These are phyloP conservation scores for Sparus aurata DNA, from an alignment of 2,797 vertebrate genomes.

Conservation along the genomic window DNA sequence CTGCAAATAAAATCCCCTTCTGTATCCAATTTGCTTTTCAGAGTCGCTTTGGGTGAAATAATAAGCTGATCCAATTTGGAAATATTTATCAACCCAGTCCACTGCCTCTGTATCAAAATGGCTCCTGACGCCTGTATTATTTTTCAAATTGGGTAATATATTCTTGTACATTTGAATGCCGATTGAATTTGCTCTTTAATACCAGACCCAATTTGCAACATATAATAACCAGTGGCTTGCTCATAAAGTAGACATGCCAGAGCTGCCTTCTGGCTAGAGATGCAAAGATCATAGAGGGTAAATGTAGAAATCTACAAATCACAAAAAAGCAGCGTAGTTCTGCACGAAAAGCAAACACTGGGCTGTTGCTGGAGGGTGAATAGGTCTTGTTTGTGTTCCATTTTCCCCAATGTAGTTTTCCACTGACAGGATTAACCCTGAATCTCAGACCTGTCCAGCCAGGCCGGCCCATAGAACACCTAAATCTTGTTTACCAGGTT, in stretches of 20 bases:
- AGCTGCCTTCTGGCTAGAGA: constrained; percentile 52
- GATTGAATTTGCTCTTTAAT: constrained; percentile 78
- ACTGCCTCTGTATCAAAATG: constrained; percentile 76
- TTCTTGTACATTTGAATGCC: constrained; percentile 79
- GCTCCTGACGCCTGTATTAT: constrained; percentile 75
- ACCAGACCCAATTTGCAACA: constrained; percentile 73
- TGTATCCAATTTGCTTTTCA: constrained; percentile 84
- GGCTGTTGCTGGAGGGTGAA: constrained; percentile 32
- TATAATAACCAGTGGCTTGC: constrained; percentile 70
- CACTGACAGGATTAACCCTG: constrained; percentile 60
- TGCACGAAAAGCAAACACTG: constrained; percentile 36
- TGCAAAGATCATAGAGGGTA: constrained; percentile 54
- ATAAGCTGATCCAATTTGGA: constrained; percentile 86
- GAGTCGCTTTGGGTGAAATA: constrained; percentile 83
- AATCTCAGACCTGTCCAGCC: constrained; percentile 59
- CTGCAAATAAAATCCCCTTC: constrained; percentile 80
- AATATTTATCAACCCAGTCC: constrained; percentile 84
- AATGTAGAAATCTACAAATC: constrained; percentile 64
- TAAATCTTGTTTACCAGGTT: constrained; percentile 63
- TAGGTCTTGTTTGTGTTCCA: constrained; percentile 49
- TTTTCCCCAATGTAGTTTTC: constrained; percentile 39
- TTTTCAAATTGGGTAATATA: constrained; percentile 81
- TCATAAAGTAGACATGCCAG: constrained; percentile 59
- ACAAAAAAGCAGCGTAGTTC: constrained; percentile 47
- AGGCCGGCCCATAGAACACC: constrained; percentile 38